Evolutionary conservation across 2,888 invertebrate genomes (phyloP).

Genomic region (Alentia gelatinosa): DNA sequence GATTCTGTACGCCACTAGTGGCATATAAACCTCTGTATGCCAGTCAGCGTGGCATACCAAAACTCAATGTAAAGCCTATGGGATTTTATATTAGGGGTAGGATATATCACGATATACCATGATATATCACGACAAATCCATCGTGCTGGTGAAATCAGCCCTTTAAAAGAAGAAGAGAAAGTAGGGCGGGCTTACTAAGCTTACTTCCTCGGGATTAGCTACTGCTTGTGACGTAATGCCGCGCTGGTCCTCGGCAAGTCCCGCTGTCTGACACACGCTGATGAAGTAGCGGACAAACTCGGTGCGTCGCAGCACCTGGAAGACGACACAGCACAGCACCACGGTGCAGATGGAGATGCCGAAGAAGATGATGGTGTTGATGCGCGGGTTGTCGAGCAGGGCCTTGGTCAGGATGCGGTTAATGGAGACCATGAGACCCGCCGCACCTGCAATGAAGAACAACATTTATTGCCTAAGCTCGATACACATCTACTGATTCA

Average conservation of each 20-base stretch:
- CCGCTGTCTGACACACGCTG: conserved; percentile 83
- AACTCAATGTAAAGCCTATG: too few relatives aligned
- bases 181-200: conserved; percentile 84
- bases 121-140: too few relatives aligned
- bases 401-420: conserved; percentile 92
- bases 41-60: too few relatives aligned
- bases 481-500: too few relatives aligned
- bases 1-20: too few relatives aligned
- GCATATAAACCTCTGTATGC: too few relatives aligned
- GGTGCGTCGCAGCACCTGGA: conserved; percentile 88
- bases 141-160: too few relatives aligned
- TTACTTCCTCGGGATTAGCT: conserved; percentile 88
- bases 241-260: conserved; percentile 81
- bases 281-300: conserved; percentile 92
- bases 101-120: too few relatives aligned
- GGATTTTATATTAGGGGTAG: too few relatives aligned
- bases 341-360: conserved; percentile 89
- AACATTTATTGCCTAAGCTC: too few relatives aligned
- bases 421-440: conserved; percentile 92
- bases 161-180: not conserved
- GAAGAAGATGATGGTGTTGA: conserved; percentile 94
- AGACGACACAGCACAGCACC: conserved; percentile 88
- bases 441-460: conserved; percentile 84
- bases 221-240: conserved; percentile 89
- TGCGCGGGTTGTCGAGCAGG: conserved; percentile 86